Base-by-base conservation (phyloP, 2,797 vertebrate species). In the Varecia variegata region DNA sequence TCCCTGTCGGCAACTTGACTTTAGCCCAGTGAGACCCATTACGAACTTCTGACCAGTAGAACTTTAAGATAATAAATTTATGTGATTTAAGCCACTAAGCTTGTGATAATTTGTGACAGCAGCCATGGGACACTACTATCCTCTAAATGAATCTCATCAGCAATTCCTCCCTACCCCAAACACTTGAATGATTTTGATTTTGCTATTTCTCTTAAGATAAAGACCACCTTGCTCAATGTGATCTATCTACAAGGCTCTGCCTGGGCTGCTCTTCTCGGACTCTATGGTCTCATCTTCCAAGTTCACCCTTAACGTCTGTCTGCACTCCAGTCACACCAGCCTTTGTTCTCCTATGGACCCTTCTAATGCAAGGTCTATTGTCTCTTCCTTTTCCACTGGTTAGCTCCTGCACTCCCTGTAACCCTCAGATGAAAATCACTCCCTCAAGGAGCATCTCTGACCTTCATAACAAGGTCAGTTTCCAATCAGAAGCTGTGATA, bases 141-240 rank as follows among this genome's bases (percentile, higher is more conserved):
- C 12, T 95, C 27, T 45, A 79, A 79, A 52, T 47, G 25, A 40
- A 68, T 45, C 43, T 83, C 35, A 40, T 45, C 23, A 54, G 65
- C 47, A 77, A 27, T 52, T 80, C 4, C 9, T 94, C 7, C 23
- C 47, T 12, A 70, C 23, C 8, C 5, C 17, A 70, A 67, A 67
- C 35, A 45, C 23, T 71, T 81, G 58, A 89, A 84, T 83, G 38
- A 74, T 85, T 93, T 93, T 92, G 56, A 79, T 88, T 93, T 93
- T 92, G 56, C 20, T 88, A 0, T 45, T 93, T 40, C 47, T 80
- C 12, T 90, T 77, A 86, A 85, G n/a, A 84, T 79, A 47, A 92
- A 93, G 54, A 52, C 27, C 20, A 30, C 2, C 50, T 84, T 95
- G 32, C 67, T 74, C 77, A 45, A 86, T 11, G 21, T 68, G 30